These are phyloP conservation scores for Podarcis siculus DNA, from an alignment of 2,797 vertebrate genomes.

Conservation along the genomic window DNA sequence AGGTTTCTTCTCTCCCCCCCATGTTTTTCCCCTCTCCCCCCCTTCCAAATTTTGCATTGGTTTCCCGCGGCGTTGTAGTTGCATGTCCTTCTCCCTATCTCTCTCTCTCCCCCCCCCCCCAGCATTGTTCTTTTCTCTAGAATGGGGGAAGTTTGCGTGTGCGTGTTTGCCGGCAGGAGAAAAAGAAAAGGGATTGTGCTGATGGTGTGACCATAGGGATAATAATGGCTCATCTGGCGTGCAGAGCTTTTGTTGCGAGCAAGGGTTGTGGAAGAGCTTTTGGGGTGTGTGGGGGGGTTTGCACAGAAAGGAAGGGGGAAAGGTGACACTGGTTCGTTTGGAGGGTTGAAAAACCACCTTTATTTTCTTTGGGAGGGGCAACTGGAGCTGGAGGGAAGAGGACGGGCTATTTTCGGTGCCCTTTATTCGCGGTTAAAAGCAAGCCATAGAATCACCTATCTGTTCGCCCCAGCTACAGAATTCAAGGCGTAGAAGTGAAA, in stretches of 20 bases:
- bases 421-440: conserved; percentile 2
- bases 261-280: background rate
- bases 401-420: conserved; percentile 7
- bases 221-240: conserved; percentile 13
- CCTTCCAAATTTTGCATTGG: background rate
- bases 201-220: conserved; percentile 4
- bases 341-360: background rate
- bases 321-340: background rate
- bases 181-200: background rate
- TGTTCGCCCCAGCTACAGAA: background rate
- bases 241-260: conserved; percentile 34
- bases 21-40: fast-evolving
- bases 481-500: conserved; percentile 9
- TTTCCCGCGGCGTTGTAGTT: background rate
- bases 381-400: background rate
- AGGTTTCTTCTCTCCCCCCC: background rate
- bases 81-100: background rate
- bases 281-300: background rate
- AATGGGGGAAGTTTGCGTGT: conserved; percentile 6
- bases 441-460: background rate
- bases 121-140: background rate
- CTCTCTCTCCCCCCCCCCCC: no score
- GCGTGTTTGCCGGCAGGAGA: background rate
- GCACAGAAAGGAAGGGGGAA: background rate
- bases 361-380: background rate